phyloP scores from a whole-genome alignment of 2,888 invertebrate genomes.

The Keiferia lycopersicella region DNA sequence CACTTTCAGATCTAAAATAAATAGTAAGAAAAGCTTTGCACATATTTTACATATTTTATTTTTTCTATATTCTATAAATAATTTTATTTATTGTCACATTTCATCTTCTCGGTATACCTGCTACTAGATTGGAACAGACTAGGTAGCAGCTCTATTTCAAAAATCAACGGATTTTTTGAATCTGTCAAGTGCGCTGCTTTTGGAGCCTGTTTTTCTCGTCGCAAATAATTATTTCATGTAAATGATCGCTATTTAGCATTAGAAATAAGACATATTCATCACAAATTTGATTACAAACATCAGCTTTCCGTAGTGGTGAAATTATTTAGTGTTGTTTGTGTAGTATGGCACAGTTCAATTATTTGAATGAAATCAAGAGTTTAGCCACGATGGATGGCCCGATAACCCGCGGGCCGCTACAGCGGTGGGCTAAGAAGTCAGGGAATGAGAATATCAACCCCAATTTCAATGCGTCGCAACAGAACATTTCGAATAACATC shows the following conservation, averaged over 20 bases:
- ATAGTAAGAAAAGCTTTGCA: too few species aligned
- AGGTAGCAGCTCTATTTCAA: slow-evolving; percentile 31
- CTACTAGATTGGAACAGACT: background rate
- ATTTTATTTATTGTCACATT: too few species aligned
- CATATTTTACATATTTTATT: too few species aligned
- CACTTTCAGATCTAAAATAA: too few species aligned
- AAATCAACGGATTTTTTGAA: slow-evolving; percentile 39
- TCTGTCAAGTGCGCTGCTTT: slow-evolving; percentile 25
- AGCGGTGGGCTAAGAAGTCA: slow-evolving; percentile 90
- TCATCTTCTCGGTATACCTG: background rate
- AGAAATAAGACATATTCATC: background rate
- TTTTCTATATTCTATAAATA: too few species aligned
- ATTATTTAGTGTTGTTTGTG: slow-evolving; percentile 27
- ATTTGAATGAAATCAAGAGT: slow-evolving; percentile 89
- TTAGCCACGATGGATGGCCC: slow-evolving; percentile 90
- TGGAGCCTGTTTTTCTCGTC: slow-evolving; percentile 15
- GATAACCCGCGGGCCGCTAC: slow-evolving; percentile 87
- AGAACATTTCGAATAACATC: slow-evolving; percentile 77
- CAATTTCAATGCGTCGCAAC: slow-evolving; percentile 63
- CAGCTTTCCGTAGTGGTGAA: slow-evolving; percentile 1
- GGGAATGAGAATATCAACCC: slow-evolving; percentile 82
- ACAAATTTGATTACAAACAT: background rate
- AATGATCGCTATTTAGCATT: slow-evolving; percentile 14
- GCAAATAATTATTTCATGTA: slow-evolving; percentile 25
- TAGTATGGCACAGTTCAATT: slow-evolving; percentile 89